phyloP scores from a whole-genome alignment of 2,888 invertebrate species.

The Schizaphis graminum region DNA sequence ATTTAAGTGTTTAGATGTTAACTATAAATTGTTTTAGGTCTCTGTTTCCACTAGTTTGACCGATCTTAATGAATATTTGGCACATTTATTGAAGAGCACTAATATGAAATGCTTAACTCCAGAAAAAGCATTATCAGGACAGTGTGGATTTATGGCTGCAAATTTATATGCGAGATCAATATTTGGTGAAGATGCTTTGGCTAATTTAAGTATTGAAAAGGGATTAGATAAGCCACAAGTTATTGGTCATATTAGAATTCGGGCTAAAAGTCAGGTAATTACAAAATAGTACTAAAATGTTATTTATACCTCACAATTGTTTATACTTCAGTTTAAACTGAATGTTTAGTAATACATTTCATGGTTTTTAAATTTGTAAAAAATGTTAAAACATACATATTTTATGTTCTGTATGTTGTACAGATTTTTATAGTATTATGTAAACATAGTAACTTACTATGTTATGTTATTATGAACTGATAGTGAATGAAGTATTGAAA shows the following conservation, averaged over 20 bases:
- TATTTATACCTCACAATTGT: neutral
- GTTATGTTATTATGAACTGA: neutral
- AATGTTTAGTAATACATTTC: neutral
- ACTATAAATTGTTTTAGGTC: slow-evolving; percentile 72
- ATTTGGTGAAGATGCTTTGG: slow-evolving; percentile 98
- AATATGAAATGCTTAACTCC: slow-evolving; percentile 99
- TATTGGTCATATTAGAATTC: slow-evolving; percentile 95
- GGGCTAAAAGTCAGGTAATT: slow-evolving; percentile 95
- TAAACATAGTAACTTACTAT: neutral
- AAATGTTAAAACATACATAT: neutral
- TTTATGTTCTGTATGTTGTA: neutral
- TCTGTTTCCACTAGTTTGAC: slow-evolving; percentile 94
- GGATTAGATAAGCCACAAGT: slow-evolving; percentile 91
- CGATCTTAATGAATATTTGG: slow-evolving; percentile 92
- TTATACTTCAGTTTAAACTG: neutral
- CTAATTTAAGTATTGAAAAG: slow-evolving; percentile 98
- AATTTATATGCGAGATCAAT: slow-evolving; percentile 99
- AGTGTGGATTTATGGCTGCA: slow-evolving; percentile 99
- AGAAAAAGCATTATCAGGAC: slow-evolving; percentile 80
- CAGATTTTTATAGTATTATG: neutral
- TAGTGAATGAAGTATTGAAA: neutral
- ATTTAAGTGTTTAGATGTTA: slow-evolving; percentile 29
- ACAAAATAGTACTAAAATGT: neutral
- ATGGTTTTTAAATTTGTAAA: neutral
- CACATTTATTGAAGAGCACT: slow-evolving; percentile 91